Base-by-base conservation (phyloP, 2,797 vertebrate genomes). In the Sphenopsis melanotis region DNA sequence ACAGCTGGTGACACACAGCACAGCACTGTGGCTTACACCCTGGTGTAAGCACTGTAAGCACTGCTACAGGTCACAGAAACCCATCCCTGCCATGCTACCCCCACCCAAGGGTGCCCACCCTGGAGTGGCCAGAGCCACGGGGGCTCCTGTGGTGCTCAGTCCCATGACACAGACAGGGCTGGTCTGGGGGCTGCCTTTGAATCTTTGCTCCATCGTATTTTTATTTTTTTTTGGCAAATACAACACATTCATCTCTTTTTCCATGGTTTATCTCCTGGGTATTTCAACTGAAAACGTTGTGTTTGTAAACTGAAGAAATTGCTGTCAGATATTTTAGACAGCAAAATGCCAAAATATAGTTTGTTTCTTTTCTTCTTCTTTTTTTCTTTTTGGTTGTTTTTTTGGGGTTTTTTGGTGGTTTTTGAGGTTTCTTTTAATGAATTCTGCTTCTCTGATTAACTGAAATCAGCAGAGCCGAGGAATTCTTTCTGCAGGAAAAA, bases 401-500 rank as follows among this genome's bases (percentile, higher is more conserved):
- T 24, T 12, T 20, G 3, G 36, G 6, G 15, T 1, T 39, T 10
- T 29, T 21, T 10, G 32, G 4, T 59, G 8, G 2, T 9, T 49
- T 57, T 46, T 8, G 26, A 5, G 26, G 2, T 21, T 12, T 63
- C 81, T 61, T 63, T 17, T 16, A 29, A 39, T 36, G 26, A 91
- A 72, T 64, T 57, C 74, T 93, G 64, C 64, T 93, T 89, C 74
- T 86, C 89, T 72, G 75, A 92, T 90, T 92, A 94, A 83, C 78
- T 49, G 55, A 85, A 90, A 71, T 72, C 82, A 83, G 60, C 74
- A 90, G 60, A 50, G 83, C 86, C 26, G 14, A 50, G 53, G 65
- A 89, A 95, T 66, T 94, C 80, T 91, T 96, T 78, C 85, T 89
- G 72, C 76, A 93, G 81, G 75, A 61, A 94, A 97, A 97, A 94